phyloP scores from a whole-genome alignment of 92 coral and sea anemone genomes.

The Hydrozoanthus gracilis region DNA sequence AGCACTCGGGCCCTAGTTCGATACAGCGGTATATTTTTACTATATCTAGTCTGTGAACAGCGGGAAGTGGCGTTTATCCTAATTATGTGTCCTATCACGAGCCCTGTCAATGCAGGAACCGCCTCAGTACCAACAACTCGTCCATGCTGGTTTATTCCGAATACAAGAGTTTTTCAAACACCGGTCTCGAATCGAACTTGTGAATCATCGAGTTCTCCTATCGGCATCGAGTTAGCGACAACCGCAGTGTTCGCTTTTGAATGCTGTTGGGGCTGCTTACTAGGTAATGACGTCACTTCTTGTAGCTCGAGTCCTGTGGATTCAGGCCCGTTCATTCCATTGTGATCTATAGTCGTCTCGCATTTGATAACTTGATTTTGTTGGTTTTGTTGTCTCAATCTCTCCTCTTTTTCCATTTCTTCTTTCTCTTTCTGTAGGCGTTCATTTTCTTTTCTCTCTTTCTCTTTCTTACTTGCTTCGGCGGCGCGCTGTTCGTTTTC shows the following conservation, averaged over 20 bases:
- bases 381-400: conserved; percentile 35
- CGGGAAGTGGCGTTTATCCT: not conserved
- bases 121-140: not conserved
- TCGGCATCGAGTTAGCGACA: conserved; percentile 81
- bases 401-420: conserved; percentile 69
- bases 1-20: not conserved
- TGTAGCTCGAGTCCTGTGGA: conserved; percentile 82
- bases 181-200: conserved; percentile 86
- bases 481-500: conserved; percentile 99
- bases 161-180: conserved; percentile 47
- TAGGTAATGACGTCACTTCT: conserved; percentile 57
- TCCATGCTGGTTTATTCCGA: not conserved
- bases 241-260: conserved; percentile 86
- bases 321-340: conserved; percentile 96
- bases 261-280: conserved; percentile 41
- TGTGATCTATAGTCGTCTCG: conserved; percentile 82
- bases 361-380: conserved; percentile 59
- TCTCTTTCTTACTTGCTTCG: conserved; percentile 94
- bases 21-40: no score
- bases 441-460: conserved; percentile 89
- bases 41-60: not conserved
- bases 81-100: not conserved
- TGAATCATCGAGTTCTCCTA: conserved; percentile 69
- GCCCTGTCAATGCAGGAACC: not conserved
- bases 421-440: conserved; percentile 68